Base-by-base conservation (phyloP, 2,797 vertebrate genomes). In the Babyrousa celebensis region DNA sequence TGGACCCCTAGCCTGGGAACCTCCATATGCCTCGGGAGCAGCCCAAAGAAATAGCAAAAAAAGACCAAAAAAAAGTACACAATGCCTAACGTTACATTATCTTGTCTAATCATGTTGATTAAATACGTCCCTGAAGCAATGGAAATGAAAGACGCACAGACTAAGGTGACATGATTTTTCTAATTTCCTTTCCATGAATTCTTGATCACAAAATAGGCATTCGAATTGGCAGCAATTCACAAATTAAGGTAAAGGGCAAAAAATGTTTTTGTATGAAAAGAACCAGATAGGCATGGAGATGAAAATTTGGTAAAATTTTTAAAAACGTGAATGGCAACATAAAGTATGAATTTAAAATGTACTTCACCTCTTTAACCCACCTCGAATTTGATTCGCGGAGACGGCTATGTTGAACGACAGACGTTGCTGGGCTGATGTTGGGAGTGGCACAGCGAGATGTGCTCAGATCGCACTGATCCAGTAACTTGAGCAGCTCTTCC, bases 381-480 rank as follows among this genome's bases (percentile, higher is more conserved):
- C 99, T 99, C 11, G 99, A 99, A 96, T 98, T 99, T 87, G 99
- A 99, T 94, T 99, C 99, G 36, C 99, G 98, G 27, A 99, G 99
- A 2, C 99, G 99, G 90, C 99, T 99, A 95, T 99, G 99, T 97
- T 99, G 99, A 96, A 99, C 98, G 72, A 99, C 98, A 0, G 99
- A 99, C 15, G 99, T 99, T 91, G 99, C 99, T 0, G 99, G 99
- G 97, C 99, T 99, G 85, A 99, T 99, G 98, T 99, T 99, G 36
- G 99, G 99, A 1, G 99, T 99, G 14, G 99, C 99, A 85, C 99
- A 99, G 96, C 99, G 99, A 48, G 99, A 99, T 0, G 99, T 98
- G 97, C 99, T 99, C 97, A 99, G 98, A 97, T 99, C 99, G 90
- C 99, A 99, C 96, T 99, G 99, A 98, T 99, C 99, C 97, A 99